A percentile compares a stretch with the other conserved stretches of the same genome.
Conservation (phyloP, 2,888 invertebrate species). For the Nomada hirtipes region DNA sequence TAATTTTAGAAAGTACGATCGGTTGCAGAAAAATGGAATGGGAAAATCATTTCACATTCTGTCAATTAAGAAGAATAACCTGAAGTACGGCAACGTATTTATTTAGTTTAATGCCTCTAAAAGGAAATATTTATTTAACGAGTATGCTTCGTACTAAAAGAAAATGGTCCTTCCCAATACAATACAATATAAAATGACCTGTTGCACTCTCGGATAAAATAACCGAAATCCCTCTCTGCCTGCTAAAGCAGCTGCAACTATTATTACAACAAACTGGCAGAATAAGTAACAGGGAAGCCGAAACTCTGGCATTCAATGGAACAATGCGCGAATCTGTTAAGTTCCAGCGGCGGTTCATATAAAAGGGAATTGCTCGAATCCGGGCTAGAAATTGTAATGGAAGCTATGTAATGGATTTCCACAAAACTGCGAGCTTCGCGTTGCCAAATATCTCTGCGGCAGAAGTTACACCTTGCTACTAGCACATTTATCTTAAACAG, state of each 20-base stretch:
- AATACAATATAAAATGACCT: constrained; percentile 26
- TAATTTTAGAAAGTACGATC: too few species aligned
- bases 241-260: neutral
- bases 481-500: constrained; percentile 1
- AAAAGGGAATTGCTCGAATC: constrained; percentile 26
- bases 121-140: neutral
- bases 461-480: constrained; percentile 22
- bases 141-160: neutral
- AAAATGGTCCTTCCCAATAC: neutral
- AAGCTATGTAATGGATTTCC: constrained; percentile 34
- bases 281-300: neutral
- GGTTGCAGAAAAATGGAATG: too few species aligned
- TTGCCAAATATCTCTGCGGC: constrained; percentile 27
- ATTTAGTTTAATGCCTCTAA: too few species aligned
- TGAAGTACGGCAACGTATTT: too few species aligned
- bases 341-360: constrained; percentile 3
- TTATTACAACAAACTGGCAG: neutral
- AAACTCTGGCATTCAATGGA: constrained; percentile 12
- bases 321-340: constrained; percentile 45
- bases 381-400: constrained; percentile 38
- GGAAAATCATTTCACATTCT: too few species aligned
- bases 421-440: constrained; percentile 21
- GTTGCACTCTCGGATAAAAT: constrained; percentile 31
- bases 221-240: neutral
- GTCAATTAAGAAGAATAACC: too few species aligned